These are phyloP conservation scores for Bryconaethiops microstoma DNA, from an alignment of 2,797 vertebrate genomes.

Conservation along the genomic window DNA sequence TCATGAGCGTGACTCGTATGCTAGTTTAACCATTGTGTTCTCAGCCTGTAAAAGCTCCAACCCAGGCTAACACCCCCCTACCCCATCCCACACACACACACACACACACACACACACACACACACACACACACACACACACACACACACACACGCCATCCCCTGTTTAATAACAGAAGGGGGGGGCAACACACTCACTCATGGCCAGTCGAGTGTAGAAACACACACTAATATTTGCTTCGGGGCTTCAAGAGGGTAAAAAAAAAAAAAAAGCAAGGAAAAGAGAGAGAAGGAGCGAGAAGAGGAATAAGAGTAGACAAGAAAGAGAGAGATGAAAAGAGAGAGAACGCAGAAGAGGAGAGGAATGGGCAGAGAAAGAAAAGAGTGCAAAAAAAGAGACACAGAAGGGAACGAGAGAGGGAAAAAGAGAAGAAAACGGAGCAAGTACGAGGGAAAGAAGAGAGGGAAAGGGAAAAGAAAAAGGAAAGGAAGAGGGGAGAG, in stretches of 20 bases:
- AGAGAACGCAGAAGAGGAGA: neutral
- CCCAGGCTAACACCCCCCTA: neutral
- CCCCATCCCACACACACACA: neutral
- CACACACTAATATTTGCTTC: slow-evolving; percentile 32
- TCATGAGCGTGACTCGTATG: slow-evolving; percentile 25
- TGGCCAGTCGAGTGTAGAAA: slow-evolving; percentile 11
- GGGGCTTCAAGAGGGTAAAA: slow-evolving; percentile 3
- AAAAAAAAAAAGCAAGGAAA: neutral
- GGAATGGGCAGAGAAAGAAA: neutral
- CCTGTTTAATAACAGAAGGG: slow-evolving; percentile 1
- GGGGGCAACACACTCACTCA: slow-evolving; percentile 3
- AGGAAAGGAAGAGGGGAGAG: too few relatives aligned
- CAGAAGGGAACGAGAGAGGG: neutral
- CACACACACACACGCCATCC: neutral
- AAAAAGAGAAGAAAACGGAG: neutral
- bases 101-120: neutral
- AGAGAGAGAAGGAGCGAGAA: neutral
- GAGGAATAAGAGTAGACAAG: neutral
- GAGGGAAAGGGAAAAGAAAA: too few relatives aligned
- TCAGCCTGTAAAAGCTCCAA: slow-evolving; percentile 33
- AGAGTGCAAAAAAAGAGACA: neutral
- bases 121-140: slow-evolving; percentile 9
- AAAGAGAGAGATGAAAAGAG: too few relatives aligned
- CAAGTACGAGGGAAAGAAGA: too few relatives aligned
- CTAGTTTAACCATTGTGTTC: slow-evolving; percentile 35